Percentiles rank a stretch among this genome's conserved stretches.
These are phyloP conservation scores for Bradypodion ventrale DNA, from an alignment of 2,797 vertebrate genomes.

Conservation along the genomic window DNA sequence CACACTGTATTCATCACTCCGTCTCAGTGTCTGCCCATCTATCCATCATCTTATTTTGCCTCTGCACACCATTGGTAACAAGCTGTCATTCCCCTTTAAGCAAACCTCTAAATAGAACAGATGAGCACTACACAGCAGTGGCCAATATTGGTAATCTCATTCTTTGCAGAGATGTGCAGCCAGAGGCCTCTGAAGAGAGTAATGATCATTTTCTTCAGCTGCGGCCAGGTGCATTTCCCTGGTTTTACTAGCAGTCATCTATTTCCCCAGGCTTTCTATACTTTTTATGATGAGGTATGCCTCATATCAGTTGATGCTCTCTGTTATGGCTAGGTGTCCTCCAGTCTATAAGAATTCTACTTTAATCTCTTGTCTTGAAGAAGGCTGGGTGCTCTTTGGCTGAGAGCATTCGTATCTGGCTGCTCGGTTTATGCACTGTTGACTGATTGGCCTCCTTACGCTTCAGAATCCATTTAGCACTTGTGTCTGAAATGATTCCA, in stretches of 20 bases:
- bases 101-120: conserved; percentile 31
- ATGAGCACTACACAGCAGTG: conserved; percentile 24
- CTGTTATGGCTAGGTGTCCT: conserved; percentile 15
- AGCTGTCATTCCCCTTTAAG: conserved; percentile 6
- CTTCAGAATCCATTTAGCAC: conserved; percentile 11
- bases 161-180: conserved; percentile 1
- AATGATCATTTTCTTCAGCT: conserved; percentile 13
- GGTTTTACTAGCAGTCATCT: conserved; percentile 31
- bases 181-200: neutral
- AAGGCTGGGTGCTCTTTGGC: conserved; percentile 8
- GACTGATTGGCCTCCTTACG: neutral
- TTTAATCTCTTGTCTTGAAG: conserved; percentile 17
- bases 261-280: conserved; percentile 16
- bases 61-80: neutral
- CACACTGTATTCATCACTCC: neutral
- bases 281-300: conserved; percentile 26
- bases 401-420: neutral
- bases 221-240: conserved; percentile 2
- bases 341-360: conserved; percentile 8
- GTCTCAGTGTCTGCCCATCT: neutral
- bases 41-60: neutral
- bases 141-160: conserved; percentile 28
- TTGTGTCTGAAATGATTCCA: neutral
- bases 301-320: conserved; percentile 19
- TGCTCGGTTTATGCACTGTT: neutral